phyloP scores from a whole-genome alignment of 2,113 vertebrate species.

The Lepisosteus osseus region DNA sequence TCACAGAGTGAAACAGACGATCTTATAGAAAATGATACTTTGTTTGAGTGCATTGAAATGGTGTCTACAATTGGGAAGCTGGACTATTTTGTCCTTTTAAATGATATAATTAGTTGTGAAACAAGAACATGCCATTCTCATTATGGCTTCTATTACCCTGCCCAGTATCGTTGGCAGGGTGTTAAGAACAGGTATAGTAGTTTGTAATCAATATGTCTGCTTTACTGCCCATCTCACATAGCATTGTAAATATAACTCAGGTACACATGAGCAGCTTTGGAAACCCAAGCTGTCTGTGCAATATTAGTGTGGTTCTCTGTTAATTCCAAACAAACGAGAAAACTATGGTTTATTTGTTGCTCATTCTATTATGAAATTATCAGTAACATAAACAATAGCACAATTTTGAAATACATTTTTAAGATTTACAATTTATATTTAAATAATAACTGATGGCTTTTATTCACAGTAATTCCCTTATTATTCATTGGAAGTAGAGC shows the following conservation, averaged over 20 bases:
- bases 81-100: conserved; percentile 68
- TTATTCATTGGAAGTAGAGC: too few relatives aligned
- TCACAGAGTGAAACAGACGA: conserved; percentile 26
- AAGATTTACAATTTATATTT: too few relatives aligned
- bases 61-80: conserved; percentile 40
- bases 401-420: too few relatives aligned
- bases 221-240: conserved; percentile 48
- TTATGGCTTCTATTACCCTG: conserved; percentile 48
- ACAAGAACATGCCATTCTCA: conserved; percentile 50
- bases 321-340: neutral
- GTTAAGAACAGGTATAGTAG: conserved; percentile 58
- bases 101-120: conserved; percentile 65
- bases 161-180: conserved; percentile 48
- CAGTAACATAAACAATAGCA: too few relatives aligned
- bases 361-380: too few relatives aligned
- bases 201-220: conserved; percentile 68
- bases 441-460: too few relatives aligned
- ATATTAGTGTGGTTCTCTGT: conserved; percentile 46
- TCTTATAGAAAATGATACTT: conserved; percentile 30
- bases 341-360: too few relatives aligned
- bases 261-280: conserved; percentile 52
- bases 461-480: too few relatives aligned
- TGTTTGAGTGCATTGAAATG: conserved; percentile 44
- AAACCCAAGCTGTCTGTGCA: conserved; percentile 49
- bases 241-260: conserved; percentile 59